Evolutionary conservation across 1,140 invertebrate species (phyloP), one percentile per base, ranked within the genome.

Genomic region (Ericerus pela): DNA sequence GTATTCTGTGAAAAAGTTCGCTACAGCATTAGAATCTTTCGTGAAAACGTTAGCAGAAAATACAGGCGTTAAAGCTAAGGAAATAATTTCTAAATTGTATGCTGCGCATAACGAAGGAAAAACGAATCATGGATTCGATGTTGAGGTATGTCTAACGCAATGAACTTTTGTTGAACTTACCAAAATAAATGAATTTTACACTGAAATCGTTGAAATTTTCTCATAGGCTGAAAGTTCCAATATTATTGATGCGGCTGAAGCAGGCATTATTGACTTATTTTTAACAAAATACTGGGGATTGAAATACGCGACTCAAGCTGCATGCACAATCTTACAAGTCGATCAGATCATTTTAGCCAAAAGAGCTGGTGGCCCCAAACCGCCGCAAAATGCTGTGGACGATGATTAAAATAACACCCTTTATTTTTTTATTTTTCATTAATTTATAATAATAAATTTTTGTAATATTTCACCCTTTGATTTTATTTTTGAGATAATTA

Each of bases 281-380:
- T 65, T 87, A 27, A 79, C 82, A 1, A 99, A 99, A 71, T 76
- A 80, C 60, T 97, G 94, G 90, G 94, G 80, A 3, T 69, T 99
- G 20, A 95, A 96, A 66, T 96, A 97, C 73, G 92, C 96, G 1
- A 85, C 90, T 0, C 79, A 85, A 61, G 91, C 91, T 12, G 92
- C 94, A 1, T 80, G 82, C 53, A 97, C 95, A 0, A 86, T 99
- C 63, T 75, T 99, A 3, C 84, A 88, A 70, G 89, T 99, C n/a
- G 94, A 99, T 74, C 85, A 96, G 72, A 97, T 99, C 58, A 97
- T 99, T 57, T 96, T 97, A 91, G 91, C 95, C 1, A 98, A 97
- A 72, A 78, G 84, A 65, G 92, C 93, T 18, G 94, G 94, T 55
- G 94, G 94, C 51, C 94, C 95, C 1, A 95, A 96, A 73, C 75